Evolutionary conservation across 2,113 vertebrate genomes (phyloP).

Genomic region (Glareola pratincola): DNA sequence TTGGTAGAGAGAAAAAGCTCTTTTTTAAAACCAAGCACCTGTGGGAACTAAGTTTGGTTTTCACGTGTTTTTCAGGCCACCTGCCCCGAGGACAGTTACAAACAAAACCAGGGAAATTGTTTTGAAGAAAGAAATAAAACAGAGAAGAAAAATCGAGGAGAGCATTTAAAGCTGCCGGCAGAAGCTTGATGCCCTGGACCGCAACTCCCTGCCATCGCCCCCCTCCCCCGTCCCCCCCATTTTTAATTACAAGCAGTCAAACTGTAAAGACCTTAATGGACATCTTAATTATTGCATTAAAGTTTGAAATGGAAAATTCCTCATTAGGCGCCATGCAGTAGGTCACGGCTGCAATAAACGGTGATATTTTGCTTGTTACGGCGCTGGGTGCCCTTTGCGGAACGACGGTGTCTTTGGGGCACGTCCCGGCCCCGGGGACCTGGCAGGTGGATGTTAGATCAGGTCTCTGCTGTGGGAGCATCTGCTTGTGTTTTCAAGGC

Average conservation of each 20-base stretch:
- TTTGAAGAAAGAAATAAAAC: not conserved
- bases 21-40: not conserved
- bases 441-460: not conserved
- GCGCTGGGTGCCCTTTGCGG: slow-evolving; percentile 34
- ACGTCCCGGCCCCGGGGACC: not conserved
- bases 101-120: not conserved
- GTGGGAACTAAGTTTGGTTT: not conserved
- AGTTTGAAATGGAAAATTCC: slow-evolving; percentile 63
- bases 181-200: not conserved
- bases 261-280: slow-evolving; percentile 57
- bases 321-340: slow-evolving; percentile 27
- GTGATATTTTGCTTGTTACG: slow-evolving; percentile 13
- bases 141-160: not conserved
- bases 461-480: slow-evolving; percentile 28
- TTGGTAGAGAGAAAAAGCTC: not conserved
- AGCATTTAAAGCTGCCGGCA: accelerated
- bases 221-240: not conserved
- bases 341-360: slow-evolving; percentile 39
- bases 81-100: not conserved
- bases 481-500: not conserved
- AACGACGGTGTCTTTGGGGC: not conserved
- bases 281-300: slow-evolving; percentile 63
- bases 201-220: not conserved
- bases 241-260: slow-evolving; percentile 56
- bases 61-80: not conserved